A percentile compares a stretch with the other conserved stretches of the same genome.
Conservation (phyloP, 2,113 vertebrate genomes). For the Hydropotes inermis region DNA sequence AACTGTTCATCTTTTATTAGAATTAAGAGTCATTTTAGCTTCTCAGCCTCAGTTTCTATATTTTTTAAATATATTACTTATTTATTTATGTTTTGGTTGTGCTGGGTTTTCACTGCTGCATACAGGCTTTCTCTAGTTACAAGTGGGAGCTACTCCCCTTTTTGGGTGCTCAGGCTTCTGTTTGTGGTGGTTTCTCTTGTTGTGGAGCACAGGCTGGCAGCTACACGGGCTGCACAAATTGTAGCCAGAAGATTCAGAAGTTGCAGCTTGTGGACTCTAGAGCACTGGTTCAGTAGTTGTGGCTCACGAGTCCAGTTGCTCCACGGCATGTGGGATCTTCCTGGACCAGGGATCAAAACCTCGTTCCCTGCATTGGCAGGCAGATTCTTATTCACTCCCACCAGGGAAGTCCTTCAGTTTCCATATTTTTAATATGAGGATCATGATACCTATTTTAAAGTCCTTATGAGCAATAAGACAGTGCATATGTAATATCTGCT, state of each 20-base stretch:
- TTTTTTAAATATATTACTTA: neutral
- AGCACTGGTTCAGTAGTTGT: neutral
- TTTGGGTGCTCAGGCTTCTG: neutral
- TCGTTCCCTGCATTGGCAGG: neutral
- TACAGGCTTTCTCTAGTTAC: neutral
- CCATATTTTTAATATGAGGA: neutral
- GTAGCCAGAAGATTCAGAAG: fast-evolving
- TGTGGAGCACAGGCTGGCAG: neutral
- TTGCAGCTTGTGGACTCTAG: neutral
- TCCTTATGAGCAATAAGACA: neutral
- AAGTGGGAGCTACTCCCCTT: neutral
- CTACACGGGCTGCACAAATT: neutral
- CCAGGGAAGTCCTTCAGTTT: neutral
- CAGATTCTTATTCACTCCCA: neutral
- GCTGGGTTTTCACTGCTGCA: neutral
- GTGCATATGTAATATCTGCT: neutral
- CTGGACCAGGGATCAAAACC: neutral
- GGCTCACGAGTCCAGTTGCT: neutral
- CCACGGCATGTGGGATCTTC: neutral
- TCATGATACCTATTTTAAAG: neutral
- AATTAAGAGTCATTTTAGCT: neutral
- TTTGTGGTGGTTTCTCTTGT: neutral
- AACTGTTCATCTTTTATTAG: neutral
- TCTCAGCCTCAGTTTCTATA: neutral
- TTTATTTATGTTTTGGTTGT: neutral